Conservation (phyloP, 1,140 invertebrate species). For the Lethrus apterus region DNA sequence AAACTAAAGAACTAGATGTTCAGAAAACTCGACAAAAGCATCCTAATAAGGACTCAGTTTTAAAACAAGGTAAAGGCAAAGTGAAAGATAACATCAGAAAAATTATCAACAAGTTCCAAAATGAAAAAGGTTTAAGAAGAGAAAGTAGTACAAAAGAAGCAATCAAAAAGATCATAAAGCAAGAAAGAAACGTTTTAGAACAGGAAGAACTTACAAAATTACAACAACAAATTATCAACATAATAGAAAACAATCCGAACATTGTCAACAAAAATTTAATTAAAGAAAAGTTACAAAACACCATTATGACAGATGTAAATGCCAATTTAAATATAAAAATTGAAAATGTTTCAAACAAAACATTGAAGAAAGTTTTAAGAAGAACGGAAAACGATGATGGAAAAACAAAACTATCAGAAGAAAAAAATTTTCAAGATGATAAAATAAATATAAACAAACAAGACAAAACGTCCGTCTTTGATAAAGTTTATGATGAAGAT, state of each 20-base stretch:
- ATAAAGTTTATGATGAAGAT: too few species aligned
- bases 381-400: slow-evolving; percentile 31
- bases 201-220: slow-evolving; percentile 34
- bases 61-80: neutral
- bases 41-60: neutral
- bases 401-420: slow-evolving; percentile 22
- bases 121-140: slow-evolving; percentile 19
- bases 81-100: slow-evolving; percentile 23
- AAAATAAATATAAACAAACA: too few species aligned
- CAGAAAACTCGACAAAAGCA: too few species aligned
- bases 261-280: slow-evolving; percentile 38
- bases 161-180: slow-evolving; percentile 27
- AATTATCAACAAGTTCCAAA: slow-evolving; percentile 21
- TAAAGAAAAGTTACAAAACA: slow-evolving; percentile 27
- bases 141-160: slow-evolving; percentile 24
- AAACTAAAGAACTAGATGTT: too few species aligned
- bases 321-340: too few species aligned
- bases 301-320: slow-evolving; percentile 26
- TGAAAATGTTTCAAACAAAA: too few species aligned
- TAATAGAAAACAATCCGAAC: slow-evolving; percentile 34
- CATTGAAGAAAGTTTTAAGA: too few species aligned
- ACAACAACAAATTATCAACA: slow-evolving; percentile 32
- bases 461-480: too few species aligned
- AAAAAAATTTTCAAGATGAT: neutral
- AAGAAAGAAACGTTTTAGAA: slow-evolving; percentile 25